A percentile compares a stretch with the other conserved stretches of the same genome.
phyloP scores from a whole-genome alignment of 2,797 vertebrate species.

The Sciaenops ocellatus region DNA sequence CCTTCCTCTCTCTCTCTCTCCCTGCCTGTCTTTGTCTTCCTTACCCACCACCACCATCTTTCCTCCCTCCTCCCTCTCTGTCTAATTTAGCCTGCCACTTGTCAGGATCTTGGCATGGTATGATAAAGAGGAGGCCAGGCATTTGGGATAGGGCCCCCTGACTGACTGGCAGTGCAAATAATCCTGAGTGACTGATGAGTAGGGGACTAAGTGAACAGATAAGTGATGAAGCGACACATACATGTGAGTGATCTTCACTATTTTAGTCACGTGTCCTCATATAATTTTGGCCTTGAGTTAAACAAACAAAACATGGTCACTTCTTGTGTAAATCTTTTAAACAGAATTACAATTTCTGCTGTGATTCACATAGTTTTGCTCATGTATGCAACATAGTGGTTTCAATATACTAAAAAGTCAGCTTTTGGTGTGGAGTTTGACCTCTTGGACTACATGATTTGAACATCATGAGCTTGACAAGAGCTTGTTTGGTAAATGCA shows the following conservation, averaged over 20 bases:
- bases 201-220: constrained; percentile 61
- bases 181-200: constrained; percentile 74
- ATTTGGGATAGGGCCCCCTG: constrained; percentile 53
- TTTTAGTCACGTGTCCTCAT: constrained; percentile 61
- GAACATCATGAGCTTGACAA: neutral
- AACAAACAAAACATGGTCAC: constrained; percentile 6
- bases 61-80: constrained; percentile 42
- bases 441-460: neutral
- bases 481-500: neutral
- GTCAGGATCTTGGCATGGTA: constrained; percentile 74
- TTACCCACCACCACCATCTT: constrained; percentile 26
- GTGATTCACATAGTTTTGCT: neutral
- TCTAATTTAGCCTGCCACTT: constrained; percentile 70
- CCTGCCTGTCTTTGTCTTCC: constrained; percentile 36
- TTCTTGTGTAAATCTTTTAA: neutral
- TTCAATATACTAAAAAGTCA: neutral
- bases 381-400: neutral
- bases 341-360: neutral
- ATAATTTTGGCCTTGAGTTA: constrained; percentile 42
- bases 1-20: neutral
- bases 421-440: neutral
- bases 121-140: constrained; percentile 62
- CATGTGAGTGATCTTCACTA: constrained; percentile 52
- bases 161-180: constrained; percentile 66
- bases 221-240: constrained; percentile 54